Evolutionary conservation across 2,113 vertebrate species (phyloP).

Genomic region (Actenoides hombroni): DNA sequence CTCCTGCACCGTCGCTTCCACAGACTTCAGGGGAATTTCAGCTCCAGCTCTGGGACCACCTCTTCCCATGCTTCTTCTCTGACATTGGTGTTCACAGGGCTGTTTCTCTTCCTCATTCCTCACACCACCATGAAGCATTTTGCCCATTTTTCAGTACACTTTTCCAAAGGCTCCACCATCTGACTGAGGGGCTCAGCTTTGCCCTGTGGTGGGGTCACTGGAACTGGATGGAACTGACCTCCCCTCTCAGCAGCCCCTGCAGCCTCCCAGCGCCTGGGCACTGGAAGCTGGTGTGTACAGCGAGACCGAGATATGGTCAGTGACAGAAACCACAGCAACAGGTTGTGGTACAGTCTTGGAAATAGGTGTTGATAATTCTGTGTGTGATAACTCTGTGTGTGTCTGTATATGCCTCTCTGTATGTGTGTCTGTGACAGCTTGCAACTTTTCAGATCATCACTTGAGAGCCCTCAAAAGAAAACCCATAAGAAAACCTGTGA

Average conservation of each 20-base stretch:
- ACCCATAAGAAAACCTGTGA: background rate
- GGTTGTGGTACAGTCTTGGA: fast-evolving
- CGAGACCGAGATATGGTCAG: fast-evolving
- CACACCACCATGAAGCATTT: background rate
- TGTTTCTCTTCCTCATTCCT: background rate
- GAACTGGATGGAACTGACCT: fast-evolving
- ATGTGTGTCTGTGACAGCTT: background rate
- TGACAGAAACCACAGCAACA: background rate
- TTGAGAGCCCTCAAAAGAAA: background rate
- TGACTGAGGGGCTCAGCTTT: background rate
- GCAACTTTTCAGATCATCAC: background rate
- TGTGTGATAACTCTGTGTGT: fast-evolving
- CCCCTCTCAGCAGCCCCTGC: background rate
- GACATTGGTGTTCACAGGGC: no score
- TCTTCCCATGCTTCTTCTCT: background rate
- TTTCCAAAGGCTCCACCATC: background rate
- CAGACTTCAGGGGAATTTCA: background rate
- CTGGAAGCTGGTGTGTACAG: fast-evolving
- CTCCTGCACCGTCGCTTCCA: background rate
- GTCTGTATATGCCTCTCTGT: background rate
- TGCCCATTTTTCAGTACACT: background rate
- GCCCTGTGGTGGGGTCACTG: background rate
- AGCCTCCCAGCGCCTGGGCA: fast-evolving
- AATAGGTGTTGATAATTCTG: fast-evolving
- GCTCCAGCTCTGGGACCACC: fast-evolving